Base-by-base conservation (phyloP, 2,888 invertebrate species). In the Dicyrtoma fusca region DNA sequence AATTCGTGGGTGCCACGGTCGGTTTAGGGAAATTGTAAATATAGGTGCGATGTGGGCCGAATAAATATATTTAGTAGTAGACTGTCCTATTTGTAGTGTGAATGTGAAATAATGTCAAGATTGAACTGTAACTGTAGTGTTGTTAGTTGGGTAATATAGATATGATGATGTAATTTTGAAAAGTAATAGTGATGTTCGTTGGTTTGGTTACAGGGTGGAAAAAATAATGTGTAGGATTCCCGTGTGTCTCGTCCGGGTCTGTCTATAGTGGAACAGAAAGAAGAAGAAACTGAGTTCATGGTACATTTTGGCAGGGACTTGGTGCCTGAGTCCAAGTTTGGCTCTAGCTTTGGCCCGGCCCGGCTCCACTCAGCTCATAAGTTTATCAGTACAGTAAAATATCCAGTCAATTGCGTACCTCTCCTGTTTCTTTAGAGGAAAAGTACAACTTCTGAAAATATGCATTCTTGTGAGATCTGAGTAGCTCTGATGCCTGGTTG, bases 231-330 rank as follows among this genome's bases (percentile, higher is more conserved):
- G 66, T 42, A 61, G 17, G 17, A 19, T 61, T 66, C 17, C 53
- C 64, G 49, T 53, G 63, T 66, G 53, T 61, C 57, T 26, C 57
- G 57, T 57, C 66, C 53, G 66, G 49, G 42, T 66, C 66, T 66
- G 66, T 66, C 66, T 66, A 66, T 66, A 55, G 66, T 66, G 66
- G 53, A 49, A 49, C 66, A 66, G 66, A 61, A 72, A 72, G 68
- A 66, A 72, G 72, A 72, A 68, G 72, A 69, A 72, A 72, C 72
- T 72, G 72, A 72, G 72, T 72, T 72, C 72, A 72, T 72, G 72
- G 62, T 68, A 44, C 72, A 72, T 72, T 72, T 72, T 72, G 72
- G 72, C 68, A 66, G 66, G 47, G 59, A 59, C 34, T 34, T 34
- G 34, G 34, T 34, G 34, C 34, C 34, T 34, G 34, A 61, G 61